These are phyloP conservation scores for Drosophila demipolita DNA, from an alignment of 2,888 invertebrate species.

Conservation along the genomic window DNA sequence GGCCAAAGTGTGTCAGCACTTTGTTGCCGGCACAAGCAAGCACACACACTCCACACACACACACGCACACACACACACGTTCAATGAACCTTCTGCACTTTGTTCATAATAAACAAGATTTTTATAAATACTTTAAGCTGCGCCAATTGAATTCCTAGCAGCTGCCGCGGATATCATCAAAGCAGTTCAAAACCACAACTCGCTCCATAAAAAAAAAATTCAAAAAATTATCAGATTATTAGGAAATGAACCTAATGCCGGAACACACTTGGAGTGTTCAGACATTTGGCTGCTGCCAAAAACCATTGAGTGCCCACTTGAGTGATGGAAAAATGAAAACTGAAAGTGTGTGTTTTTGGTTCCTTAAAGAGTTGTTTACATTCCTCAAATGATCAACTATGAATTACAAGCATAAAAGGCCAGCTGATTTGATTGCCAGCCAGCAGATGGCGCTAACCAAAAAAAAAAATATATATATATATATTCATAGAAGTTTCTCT, in stretches of 20 bases:
- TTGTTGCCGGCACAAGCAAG: slow-evolving; percentile 18
- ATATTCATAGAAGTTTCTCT: not conserved
- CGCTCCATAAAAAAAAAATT: slow-evolving; percentile 9
- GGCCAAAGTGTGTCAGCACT: slow-evolving; percentile 79
- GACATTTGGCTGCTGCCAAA: slow-evolving; percentile 26
- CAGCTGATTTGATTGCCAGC: slow-evolving; percentile 11
- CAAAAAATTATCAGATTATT: slow-evolving; percentile 53
- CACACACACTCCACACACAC: slow-evolving; percentile 18
- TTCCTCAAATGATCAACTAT: slow-evolving; percentile 29
- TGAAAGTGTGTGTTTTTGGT: slow-evolving; percentile 23
- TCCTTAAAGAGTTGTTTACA: slow-evolving; percentile 39
- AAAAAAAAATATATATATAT: not conserved
- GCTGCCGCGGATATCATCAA: slow-evolving; percentile 66
- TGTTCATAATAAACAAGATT: slow-evolving; percentile 69
- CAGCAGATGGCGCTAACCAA: slow-evolving; percentile 46
- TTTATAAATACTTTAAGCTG: slow-evolving; percentile 61
- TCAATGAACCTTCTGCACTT: slow-evolving; percentile 71
- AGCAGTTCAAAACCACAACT: slow-evolving; percentile 34
- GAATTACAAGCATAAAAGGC: slow-evolving; percentile 23
- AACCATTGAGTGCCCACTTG: slow-evolving; percentile 65
- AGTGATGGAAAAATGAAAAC: slow-evolving; percentile 45
- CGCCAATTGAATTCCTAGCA: slow-evolving; percentile 67
- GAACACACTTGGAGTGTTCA: slow-evolving; percentile 22
- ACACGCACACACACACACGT: slow-evolving; percentile 46
- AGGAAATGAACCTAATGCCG: slow-evolving; percentile 51